Percentiles rank a stretch among this genome's conserved stretches.
phyloP scores from a whole-genome alignment of 2,797 vertebrate genomes.

The Tauraco hartlaubi region DNA sequence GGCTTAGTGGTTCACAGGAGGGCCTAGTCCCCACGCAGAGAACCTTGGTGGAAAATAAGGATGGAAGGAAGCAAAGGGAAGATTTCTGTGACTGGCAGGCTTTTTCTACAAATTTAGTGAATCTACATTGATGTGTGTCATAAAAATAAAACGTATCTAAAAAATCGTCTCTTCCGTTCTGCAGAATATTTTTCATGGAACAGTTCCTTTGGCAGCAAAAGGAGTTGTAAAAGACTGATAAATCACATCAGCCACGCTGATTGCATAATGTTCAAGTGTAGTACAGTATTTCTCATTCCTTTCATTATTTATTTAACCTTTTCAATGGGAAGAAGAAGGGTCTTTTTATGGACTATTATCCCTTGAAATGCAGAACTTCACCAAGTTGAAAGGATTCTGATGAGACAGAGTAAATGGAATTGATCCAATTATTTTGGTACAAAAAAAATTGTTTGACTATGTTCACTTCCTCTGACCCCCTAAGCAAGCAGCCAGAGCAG shows the following conservation, averaged over 20 bases:
- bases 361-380: neutral
- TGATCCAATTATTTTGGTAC: neutral
- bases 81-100: neutral
- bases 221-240: neutral
- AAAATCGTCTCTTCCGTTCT: neutral
- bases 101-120: neutral
- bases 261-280: neutral
- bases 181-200: constrained; percentile 16
- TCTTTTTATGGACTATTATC: neutral
- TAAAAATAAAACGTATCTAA: constrained; percentile 3
- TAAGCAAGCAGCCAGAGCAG: neutral
- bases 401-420: neutral
- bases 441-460: neutral
- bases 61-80: neutral
- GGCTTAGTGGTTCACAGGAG: neutral
- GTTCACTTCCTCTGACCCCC: neutral
- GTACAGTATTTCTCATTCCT: neutral
- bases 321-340: neutral
- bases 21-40: no score
- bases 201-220: constrained; percentile 5
- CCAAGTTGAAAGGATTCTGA: neutral
- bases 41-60: neutral
- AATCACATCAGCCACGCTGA: neutral
- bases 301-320: constrained; percentile 41
- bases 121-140: neutral